A percentile compares a stretch with the other conserved stretches of the same genome.
These are phyloP conservation scores for Arge pagana DNA, from an alignment of 2,888 invertebrate genomes.

Conservation along the genomic window DNA sequence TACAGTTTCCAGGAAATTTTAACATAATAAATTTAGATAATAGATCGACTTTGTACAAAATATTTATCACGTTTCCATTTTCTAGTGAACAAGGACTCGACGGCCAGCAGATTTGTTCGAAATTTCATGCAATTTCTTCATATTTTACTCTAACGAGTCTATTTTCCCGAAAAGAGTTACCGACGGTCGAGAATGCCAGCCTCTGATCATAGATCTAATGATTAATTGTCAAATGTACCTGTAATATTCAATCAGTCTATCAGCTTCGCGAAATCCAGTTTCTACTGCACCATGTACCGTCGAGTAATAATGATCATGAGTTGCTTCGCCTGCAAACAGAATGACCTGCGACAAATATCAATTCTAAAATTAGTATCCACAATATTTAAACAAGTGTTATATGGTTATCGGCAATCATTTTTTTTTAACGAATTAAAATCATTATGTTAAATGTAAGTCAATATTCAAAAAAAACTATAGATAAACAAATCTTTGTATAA, in stretches of 20 bases:
- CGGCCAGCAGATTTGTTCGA: too few relatives aligned
- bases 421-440: too few relatives aligned
- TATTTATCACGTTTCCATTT: too few relatives aligned
- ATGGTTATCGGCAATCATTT: neutral
- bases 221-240: constrained; percentile 38
- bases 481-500: too few relatives aligned
- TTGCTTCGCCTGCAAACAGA: constrained; percentile 73
- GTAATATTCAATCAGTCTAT: constrained; percentile 59
- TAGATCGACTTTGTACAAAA: too few relatives aligned
- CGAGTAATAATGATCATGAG: constrained; percentile 67
- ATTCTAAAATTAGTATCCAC: neutral
- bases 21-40: too few relatives aligned
- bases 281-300: constrained; percentile 77
- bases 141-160: too few relatives aligned
- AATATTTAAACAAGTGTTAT: neutral
- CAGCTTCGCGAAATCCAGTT: constrained; percentile 74
- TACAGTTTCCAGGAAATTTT: too few relatives aligned
- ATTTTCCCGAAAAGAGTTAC: neutral
- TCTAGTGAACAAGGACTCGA: too few relatives aligned
- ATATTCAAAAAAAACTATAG: too few relatives aligned
- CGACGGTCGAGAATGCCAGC: neutral
- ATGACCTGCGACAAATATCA: constrained; percentile 57
- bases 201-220: neutral
- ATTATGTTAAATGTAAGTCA: too few relatives aligned
- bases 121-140: too few relatives aligned